Evolutionary conservation across 2,888 invertebrate genomes (phyloP).

Genomic region (Choristoneura rosaceana): DNA sequence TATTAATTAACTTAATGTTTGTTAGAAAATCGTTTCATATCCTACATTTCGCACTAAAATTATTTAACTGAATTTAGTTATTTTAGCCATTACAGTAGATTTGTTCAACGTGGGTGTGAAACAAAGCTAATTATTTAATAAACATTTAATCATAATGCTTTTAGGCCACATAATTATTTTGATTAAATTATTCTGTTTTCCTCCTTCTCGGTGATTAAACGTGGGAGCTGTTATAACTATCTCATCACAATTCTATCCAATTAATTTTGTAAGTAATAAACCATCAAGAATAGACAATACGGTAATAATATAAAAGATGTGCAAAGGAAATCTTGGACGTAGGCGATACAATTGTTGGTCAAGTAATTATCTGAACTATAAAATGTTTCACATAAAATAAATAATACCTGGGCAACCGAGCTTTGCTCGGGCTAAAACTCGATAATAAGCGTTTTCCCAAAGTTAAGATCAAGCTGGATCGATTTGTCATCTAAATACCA

Average conservation of each 20-base stretch:
- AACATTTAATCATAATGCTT: background rate
- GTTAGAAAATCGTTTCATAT: too few relatives aligned
- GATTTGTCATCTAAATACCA: too few relatives aligned
- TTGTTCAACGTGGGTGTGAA: background rate
- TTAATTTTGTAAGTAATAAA: slow-evolving; percentile 70
- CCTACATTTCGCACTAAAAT: too few relatives aligned
- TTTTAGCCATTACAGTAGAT: too few relatives aligned
- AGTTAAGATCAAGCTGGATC: too few relatives aligned
- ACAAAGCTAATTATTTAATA: background rate
- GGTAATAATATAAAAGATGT: slow-evolving; percentile 73
- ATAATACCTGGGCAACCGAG: too few relatives aligned
- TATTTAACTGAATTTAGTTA: background rate
- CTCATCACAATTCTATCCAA: slow-evolving; percentile 55
- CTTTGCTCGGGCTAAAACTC: too few relatives aligned
- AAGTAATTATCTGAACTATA: too few relatives aligned
- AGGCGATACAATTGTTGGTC: slow-evolving; percentile 56
- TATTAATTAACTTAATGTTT: too few relatives aligned
- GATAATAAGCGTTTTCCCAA: too few relatives aligned
- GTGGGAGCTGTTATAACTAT: slow-evolving; percentile 54
- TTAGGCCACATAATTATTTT: background rate
- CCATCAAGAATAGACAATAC: slow-evolving; percentile 64
- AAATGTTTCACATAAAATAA: too few relatives aligned
- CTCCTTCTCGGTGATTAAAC: slow-evolving; percentile 39
- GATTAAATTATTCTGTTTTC: slow-evolving; percentile 18
- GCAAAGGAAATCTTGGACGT: slow-evolving; percentile 65